phyloP scores from a whole-genome alignment of 1,140 invertebrate species.

The Trichonephila inaurata region DNA sequence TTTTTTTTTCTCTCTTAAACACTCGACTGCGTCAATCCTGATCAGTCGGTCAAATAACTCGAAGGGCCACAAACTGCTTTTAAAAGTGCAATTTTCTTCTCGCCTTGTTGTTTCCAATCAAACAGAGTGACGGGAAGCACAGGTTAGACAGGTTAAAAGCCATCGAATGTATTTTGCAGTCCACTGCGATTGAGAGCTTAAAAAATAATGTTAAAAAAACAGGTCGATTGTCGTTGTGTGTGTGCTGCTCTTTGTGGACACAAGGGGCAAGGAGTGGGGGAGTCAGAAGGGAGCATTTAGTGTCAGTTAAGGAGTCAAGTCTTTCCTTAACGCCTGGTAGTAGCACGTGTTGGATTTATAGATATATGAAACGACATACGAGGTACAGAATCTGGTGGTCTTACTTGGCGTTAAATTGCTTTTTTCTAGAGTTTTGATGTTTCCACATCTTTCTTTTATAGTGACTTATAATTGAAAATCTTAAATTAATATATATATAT shows the following conservation, averaged over 20 bases:
- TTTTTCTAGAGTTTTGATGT: not conserved
- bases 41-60: slow-evolving; percentile 37
- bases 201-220: slow-evolving; percentile 39
- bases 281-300: slow-evolving; percentile 61
- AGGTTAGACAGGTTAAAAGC: slow-evolving; percentile 76
- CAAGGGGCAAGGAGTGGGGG: slow-evolving; percentile 23
- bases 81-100: slow-evolving; percentile 42
- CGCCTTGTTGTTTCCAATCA: slow-evolving; percentile 27
- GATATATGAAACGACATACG: not conserved
- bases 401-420: slow-evolving; percentile 56
- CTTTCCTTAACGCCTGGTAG: slow-evolving; percentile 48
- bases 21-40: slow-evolving; percentile 23
- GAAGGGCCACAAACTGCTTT: slow-evolving; percentile 31
- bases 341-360: slow-evolving; percentile 69
- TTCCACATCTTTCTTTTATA: not conserved
- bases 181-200: slow-evolving; percentile 72
- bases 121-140: slow-evolving; percentile 44
- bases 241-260: slow-evolving; percentile 68
- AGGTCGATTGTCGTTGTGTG: slow-evolving; percentile 68
- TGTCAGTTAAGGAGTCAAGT: slow-evolving; percentile 73
- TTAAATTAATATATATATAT: no score
- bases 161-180: slow-evolving; percentile 61
- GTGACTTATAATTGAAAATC: no score
- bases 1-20: not conserved
- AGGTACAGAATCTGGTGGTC: not conserved